Evolutionary conservation across 1,140 invertebrate species (phyloP).

Genomic region (Radopholus similis): DNA sequence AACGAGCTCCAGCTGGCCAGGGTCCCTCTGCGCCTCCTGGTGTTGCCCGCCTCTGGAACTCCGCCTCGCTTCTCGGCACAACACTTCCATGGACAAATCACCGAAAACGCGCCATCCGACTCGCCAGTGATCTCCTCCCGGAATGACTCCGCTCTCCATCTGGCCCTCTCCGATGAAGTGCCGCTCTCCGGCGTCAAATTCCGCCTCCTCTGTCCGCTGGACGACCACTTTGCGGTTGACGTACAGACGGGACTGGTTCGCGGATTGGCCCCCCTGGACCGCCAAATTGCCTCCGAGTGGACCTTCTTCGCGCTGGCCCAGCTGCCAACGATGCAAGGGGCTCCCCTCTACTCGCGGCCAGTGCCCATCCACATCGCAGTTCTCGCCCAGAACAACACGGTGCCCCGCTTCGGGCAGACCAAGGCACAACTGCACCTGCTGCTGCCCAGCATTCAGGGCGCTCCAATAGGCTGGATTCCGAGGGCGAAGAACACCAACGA

Average conservation of each 20-base stretch:
- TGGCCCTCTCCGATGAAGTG: background rate
- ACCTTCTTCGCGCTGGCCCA: background rate
- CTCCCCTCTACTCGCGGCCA: background rate
- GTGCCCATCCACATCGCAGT: constrained; percentile 70
- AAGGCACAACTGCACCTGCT: too few relatives aligned
- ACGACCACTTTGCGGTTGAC: background rate
- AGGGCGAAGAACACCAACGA: too few relatives aligned
- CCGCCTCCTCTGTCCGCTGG: background rate
- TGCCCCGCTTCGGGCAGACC: too few relatives aligned
- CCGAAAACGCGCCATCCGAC: too few relatives aligned
- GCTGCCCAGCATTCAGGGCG: too few relatives aligned
- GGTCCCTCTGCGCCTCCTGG: background rate
- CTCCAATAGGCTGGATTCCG: too few relatives aligned
- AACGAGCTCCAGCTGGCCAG: background rate
- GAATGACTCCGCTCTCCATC: background rate
- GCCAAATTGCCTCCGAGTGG: background rate
- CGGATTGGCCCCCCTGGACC: background rate
- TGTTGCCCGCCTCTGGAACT: background rate
- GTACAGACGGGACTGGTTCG: background rate
- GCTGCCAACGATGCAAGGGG: background rate
- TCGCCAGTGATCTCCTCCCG: too few relatives aligned
- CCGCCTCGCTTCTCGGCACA: background rate
- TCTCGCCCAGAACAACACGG: too few relatives aligned
- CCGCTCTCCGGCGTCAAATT: background rate
- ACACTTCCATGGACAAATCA: too few relatives aligned